Evolutionary conservation across 2,797 vertebrate genomes (phyloP).

Genomic region (Premnoplex brunnescens): DNA sequence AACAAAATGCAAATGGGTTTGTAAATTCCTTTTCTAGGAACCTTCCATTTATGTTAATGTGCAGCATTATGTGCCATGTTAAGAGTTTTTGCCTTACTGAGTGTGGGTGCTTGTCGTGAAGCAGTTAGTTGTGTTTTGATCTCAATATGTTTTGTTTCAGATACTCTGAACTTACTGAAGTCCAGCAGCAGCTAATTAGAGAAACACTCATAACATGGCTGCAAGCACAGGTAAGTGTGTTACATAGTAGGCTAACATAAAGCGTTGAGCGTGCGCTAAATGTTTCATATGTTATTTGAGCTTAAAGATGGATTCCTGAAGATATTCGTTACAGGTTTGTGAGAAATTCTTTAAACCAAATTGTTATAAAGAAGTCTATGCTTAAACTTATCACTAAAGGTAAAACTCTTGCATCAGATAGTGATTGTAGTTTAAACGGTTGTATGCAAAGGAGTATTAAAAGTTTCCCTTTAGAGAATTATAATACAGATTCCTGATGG

Average conservation of each 20-base stretch:
- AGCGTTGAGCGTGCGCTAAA: neutral
- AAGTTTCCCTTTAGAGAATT: neutral
- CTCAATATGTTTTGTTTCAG: constrained; percentile 75
- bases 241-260: neutral
- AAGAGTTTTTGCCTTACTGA: neutral
- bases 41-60: neutral
- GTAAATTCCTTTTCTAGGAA: neutral
- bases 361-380: neutral
- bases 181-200: constrained; percentile 93
- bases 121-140: neutral
- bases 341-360: neutral
- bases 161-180: constrained; percentile 85
- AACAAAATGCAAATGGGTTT: neutral
- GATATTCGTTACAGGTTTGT: neutral
- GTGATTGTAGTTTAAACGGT: neutral
- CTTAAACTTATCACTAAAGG: neutral
- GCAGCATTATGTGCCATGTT: neutral
- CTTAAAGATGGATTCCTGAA: neutral
- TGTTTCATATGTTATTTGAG: neutral
- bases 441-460: neutral
- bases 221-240: constrained; percentile 86
- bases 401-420: neutral
- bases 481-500: neutral
- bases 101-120: neutral
- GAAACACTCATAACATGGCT: constrained; percentile 97